Evolutionary conservation across 2,888 invertebrate species (phyloP).

Genomic region (Perizoma affinitatum): DNA sequence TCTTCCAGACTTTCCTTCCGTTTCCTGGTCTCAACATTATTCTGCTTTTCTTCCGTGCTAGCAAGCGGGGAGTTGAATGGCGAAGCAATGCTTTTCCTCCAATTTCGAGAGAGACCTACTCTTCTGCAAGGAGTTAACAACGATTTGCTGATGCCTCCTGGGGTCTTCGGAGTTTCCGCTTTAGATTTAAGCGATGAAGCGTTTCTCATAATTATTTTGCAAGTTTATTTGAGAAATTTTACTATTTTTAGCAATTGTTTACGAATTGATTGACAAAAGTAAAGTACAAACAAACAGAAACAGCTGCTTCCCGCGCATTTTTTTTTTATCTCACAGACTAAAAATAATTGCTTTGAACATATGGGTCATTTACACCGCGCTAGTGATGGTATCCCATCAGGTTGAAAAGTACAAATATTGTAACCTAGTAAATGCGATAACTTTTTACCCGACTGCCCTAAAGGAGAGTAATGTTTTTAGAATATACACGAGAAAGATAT

Average conservation of each 20-base stretch:
- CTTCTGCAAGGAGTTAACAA: constrained; percentile 81
- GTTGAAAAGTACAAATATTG: too few relatives aligned
- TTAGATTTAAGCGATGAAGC: constrained; percentile 53
- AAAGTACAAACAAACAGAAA: constrained; percentile 3
- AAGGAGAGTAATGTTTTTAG: too few relatives aligned
- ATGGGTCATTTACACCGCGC: too few relatives aligned
- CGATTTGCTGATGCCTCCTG: constrained; percentile 79
- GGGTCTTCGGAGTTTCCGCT: constrained; percentile 71
- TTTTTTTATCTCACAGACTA: neutral
- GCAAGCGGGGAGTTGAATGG: constrained; percentile 72
- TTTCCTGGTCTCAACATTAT: constrained; percentile 51
- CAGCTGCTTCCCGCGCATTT: constrained; percentile 13
- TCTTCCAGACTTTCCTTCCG: constrained; percentile 51
- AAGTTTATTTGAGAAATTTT: too few relatives aligned
- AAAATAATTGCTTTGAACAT: neutral
- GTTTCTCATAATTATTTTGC: constrained; percentile 50
- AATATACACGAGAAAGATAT: too few relatives aligned
- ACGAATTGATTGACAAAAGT: neutral
- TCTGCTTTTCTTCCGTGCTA: constrained; percentile 41
- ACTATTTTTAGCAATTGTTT: constrained; percentile 1
- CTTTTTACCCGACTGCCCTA: too few relatives aligned
- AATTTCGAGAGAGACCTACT: constrained; percentile 79
- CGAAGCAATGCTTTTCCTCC: constrained; percentile 64
- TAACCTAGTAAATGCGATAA: too few relatives aligned
- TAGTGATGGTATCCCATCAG: too few relatives aligned